A percentile compares a stretch with the other conserved stretches of the same genome.
Evolutionary conservation across 2,888 invertebrate genomes (phyloP).

Genomic region (Caenorhabditis sp.): DNA sequence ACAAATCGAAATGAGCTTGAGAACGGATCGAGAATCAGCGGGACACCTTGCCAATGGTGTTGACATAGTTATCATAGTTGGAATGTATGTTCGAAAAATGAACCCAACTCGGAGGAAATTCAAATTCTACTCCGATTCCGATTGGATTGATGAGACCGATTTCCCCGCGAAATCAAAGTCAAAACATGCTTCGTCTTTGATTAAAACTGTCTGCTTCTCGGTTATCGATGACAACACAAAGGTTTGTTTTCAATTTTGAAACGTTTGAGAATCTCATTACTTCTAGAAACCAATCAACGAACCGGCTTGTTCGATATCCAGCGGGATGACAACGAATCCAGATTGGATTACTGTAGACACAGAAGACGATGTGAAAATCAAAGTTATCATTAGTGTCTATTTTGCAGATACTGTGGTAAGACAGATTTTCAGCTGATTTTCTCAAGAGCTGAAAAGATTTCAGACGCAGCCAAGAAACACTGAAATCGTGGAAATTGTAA

Average conservation of each 20-base stretch:
- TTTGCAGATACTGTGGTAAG: constrained; percentile 68
- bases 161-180: constrained; percentile 52
- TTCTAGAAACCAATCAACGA: constrained; percentile 68
- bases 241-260: constrained; percentile 29
- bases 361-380: constrained; percentile 50
- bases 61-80: constrained; percentile 59
- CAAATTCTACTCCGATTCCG: constrained; percentile 71
- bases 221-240: constrained; percentile 65
- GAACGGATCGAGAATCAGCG: constrained; percentile 60
- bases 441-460: neutral
- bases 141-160: constrained; percentile 63
- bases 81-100: constrained; percentile 62
- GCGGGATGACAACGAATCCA: constrained; percentile 63
- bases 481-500: constrained; percentile 64
- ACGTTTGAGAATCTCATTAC: neutral
- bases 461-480: constrained; percentile 70
- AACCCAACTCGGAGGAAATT: constrained; percentile 48
- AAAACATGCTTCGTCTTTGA: constrained; percentile 47
- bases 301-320: constrained; percentile 62
- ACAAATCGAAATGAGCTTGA: constrained; percentile 54
- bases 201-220: constrained; percentile 68
- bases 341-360: constrained; percentile 69
- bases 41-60: constrained; percentile 39
- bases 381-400: constrained; percentile 66
- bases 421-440: neutral